Conservation (phyloP, 37 sponge, comb jelly and placozoan species). For the Axinella damicornis region DNA sequence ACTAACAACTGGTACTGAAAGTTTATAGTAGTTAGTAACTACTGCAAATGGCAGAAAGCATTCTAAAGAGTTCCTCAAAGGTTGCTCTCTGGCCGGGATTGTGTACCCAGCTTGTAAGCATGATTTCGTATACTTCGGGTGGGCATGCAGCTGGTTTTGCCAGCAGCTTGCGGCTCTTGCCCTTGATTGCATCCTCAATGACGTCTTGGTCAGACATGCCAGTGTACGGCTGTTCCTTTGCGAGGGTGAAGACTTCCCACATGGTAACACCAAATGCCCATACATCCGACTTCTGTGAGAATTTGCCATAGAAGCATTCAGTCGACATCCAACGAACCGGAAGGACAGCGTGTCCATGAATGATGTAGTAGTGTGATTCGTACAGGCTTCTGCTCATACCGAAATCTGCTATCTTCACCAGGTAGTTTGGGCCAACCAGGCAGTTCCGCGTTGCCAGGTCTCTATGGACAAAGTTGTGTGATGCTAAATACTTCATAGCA, state of each 20-base stretch:
- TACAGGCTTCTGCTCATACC: conserved; percentile 86
- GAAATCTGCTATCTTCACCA: conserved; percentile 85
- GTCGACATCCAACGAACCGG: conserved; percentile 90
- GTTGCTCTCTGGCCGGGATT: conserved; percentile 53
- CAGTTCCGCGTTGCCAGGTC: conserved; percentile 82
- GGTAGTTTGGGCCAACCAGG: conserved; percentile 65
- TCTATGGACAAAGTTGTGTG: conserved; percentile 59
- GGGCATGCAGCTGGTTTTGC: conserved; percentile 52
- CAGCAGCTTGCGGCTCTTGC: conserved; percentile 4
- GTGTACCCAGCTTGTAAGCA: conserved; percentile 62
- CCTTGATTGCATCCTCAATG: conserved; percentile 63
- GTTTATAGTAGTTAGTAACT: too few relatives aligned
- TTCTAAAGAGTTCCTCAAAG: conserved; percentile 46
- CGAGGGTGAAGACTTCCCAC: conserved; percentile 86
- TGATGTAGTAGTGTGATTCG: conserved; percentile 59
- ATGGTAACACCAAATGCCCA: conserved; percentile 87
- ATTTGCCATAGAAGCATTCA: conserved; percentile 87
- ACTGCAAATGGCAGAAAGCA: too few relatives aligned
- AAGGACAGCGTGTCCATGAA: conserved; percentile 56
- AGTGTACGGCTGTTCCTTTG: conserved; percentile 65
- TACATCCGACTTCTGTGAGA: conserved; percentile 84
- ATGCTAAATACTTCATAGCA: conserved; percentile 73
- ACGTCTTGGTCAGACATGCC: conserved; percentile 72
- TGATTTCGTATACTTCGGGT: conserved; percentile 52
- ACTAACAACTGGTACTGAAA: too few relatives aligned